Evolutionary conservation across 2,113 vertebrate genomes (phyloP), one percentile per base, ranked within the genome.

Genomic region (Clinocottus analis): DNA sequence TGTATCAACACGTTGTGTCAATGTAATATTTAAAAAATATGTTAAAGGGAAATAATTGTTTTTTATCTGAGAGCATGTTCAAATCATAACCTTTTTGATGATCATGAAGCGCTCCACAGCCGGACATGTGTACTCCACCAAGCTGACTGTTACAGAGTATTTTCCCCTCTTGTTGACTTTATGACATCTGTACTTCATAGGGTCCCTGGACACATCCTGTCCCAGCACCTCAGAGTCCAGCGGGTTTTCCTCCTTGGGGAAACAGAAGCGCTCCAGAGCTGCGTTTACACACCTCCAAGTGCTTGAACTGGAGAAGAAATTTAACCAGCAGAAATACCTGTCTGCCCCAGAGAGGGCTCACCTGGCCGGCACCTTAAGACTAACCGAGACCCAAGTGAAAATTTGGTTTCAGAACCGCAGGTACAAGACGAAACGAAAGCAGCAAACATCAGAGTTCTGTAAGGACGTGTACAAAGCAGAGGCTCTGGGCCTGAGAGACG

Each of bases 391-490:
- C 10, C 98, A 99, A 82, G 97, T 99, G 83, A 99, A 99, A 87
- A 99, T 99, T 88, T 99, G 98, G 98, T 99, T 99, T 92, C 98
- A 99, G 92, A 99, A 99, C 94, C 93, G 98, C 79, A 94, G 98
- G 67, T 99, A 99, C 73, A 99, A 99, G 90, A 99, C 97, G 19
- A 99, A 99, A 74, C 91, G 97, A 84, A 98, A 96, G 93, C 96
- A 97, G 76, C 87, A 96, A 5, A 87, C 87, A 0, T 89, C 95
- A 0, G 95, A 95, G n/a, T 84, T 94, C 74, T 82, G 85, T 8
- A 82, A 88, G 79, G 95, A 97, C 53, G 47, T 71, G 49, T 89
- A 77, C 63, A 94, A 92, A 63, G 47, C 63, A 3, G 77, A 95
- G 0, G 79, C 87, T 49, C 80, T 91, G 72, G 92, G 90, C 43